Percentiles rank a stretch among this genome's conserved stretches.
Conservation (phyloP, 1,140 invertebrate species). For the Aphelenchoides besseyi region DNA sequence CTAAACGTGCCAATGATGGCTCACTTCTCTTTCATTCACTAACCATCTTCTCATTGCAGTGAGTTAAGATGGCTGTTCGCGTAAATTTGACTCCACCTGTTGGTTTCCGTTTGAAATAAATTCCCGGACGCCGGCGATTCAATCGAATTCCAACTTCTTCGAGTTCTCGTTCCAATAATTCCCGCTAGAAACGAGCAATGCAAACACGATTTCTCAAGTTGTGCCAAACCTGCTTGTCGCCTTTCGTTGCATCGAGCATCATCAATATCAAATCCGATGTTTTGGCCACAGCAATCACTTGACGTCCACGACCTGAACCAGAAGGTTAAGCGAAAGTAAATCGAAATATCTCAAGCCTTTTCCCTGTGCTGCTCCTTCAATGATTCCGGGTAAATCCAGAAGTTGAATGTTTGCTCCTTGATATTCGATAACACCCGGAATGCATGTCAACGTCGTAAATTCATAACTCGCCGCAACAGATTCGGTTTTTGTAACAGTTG, state of each 20-base stretch:
- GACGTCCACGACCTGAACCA: conserved; percentile 73
- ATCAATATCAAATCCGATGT: conserved; percentile 98
- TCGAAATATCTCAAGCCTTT: conserved; percentile 74
- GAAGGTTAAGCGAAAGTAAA: conserved; percentile 71
- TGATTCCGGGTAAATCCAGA: conserved; percentile 97
- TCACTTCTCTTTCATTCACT: too few species aligned
- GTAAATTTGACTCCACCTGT: conserved; percentile 98
- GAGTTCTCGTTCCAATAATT: conserved; percentile 90
- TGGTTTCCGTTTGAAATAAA: conserved; percentile 85
- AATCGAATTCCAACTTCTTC: conserved; percentile 95
- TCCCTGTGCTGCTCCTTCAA: conserved; percentile 98
- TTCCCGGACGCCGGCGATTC: conserved; percentile 94
- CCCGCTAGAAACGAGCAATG: conserved; percentile 82
- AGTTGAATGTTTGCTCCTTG: conserved; percentile 90
- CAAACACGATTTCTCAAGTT: too few species aligned
- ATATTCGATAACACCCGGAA: conserved; percentile 74
- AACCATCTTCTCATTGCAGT: conserved; percentile 93
- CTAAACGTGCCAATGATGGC: too few species aligned
- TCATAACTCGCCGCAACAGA: conserved; percentile 69
- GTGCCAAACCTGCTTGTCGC: conserved; percentile 50
- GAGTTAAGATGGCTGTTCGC: conserved; percentile 85
- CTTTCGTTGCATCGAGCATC: conserved; percentile 91
- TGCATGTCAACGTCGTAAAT: conserved; percentile 98
- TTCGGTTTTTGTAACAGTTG: conserved; percentile 81
- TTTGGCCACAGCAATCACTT: conserved; percentile 97